phyloP scores from a whole-genome alignment of 2,797 vertebrate genomes.

The Halcyon chelicuti region DNA sequence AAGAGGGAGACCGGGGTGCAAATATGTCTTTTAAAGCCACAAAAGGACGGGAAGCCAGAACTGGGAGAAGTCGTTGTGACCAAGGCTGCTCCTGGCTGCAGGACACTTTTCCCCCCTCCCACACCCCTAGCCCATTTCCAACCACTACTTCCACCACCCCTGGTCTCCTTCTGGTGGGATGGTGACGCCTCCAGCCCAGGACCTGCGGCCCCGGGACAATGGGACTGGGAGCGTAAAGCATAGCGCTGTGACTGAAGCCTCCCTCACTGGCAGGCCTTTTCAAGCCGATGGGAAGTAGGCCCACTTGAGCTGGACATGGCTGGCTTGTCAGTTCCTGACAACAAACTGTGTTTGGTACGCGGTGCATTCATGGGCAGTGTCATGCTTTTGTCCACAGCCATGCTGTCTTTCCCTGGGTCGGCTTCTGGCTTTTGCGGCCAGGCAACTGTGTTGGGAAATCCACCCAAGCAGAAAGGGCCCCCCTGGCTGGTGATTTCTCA shows the following conservation, averaged over 20 bases:
- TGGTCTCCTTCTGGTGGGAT: not conserved
- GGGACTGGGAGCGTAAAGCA: conserved; percentile 84
- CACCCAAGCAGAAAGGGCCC: conserved; percentile 89
- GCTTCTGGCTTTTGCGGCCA: conserved; percentile 78
- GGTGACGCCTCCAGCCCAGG: conserved; percentile 50
- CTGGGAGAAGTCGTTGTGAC: not conserved
- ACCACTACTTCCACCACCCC: conserved; percentile 47
- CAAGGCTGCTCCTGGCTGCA: not conserved
- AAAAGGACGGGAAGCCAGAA: not conserved
- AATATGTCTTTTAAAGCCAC: not conserved
- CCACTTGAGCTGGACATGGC: conserved; percentile 90
- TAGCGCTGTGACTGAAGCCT: conserved; percentile 84
- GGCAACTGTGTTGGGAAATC: conserved; percentile 87
- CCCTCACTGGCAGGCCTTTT: conserved; percentile 67
- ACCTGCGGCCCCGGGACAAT: conserved; percentile 83
- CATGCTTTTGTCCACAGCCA: conserved; percentile 85
- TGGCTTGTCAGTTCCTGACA: conserved; percentile 92
- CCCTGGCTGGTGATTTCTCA: conserved; percentile 87
- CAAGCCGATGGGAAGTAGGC: conserved; percentile 86
- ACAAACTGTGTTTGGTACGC: conserved; percentile 89
- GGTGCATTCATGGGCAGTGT: conserved; percentile 86
- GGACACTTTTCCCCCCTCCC: not conserved
- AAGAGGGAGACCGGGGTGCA: not conserved
- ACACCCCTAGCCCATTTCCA: not conserved
- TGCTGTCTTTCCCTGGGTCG: conserved; percentile 76